Conservation (phyloP, 2,113 vertebrate species). For the Noctilio leporinus region DNA sequence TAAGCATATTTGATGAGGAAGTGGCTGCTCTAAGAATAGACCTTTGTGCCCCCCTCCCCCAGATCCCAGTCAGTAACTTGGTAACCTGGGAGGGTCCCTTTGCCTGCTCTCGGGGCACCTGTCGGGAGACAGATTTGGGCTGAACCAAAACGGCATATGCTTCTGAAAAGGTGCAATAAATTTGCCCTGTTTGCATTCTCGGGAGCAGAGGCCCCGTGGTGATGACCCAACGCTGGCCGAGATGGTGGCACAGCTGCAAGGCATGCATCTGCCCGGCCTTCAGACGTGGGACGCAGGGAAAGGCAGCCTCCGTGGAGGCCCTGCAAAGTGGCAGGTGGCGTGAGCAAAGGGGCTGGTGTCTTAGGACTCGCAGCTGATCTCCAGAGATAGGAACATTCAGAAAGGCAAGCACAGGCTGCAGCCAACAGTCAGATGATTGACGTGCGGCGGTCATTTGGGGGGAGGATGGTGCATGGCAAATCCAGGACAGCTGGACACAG, state of each 20-base stretch:
- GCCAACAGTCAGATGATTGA: background rate
- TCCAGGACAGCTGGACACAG: background rate
- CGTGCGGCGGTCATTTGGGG: accelerated
- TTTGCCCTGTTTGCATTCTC: background rate
- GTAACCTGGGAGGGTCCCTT: background rate
- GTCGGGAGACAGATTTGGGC: background rate
- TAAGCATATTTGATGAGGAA: background rate
- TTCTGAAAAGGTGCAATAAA: accelerated
- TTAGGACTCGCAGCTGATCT: background rate
- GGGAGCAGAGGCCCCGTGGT: accelerated
- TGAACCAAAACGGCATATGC: accelerated
- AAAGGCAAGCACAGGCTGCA: background rate
- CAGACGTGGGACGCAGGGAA: background rate
- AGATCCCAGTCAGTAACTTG: background rate
- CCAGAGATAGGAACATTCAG: background rate
- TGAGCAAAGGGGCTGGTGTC: background rate
- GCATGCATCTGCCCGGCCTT: accelerated
- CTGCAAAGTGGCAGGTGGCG: background rate
- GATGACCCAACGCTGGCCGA: accelerated
- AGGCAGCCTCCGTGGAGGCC: background rate
- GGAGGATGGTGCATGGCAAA: accelerated
- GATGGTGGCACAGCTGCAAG: accelerated
- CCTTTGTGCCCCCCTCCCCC: background rate
- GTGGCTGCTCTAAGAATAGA: background rate
- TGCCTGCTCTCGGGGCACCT: background rate